Conservation (phyloP, 2,797 vertebrate genomes). For the Sebastes dallii region DNA sequence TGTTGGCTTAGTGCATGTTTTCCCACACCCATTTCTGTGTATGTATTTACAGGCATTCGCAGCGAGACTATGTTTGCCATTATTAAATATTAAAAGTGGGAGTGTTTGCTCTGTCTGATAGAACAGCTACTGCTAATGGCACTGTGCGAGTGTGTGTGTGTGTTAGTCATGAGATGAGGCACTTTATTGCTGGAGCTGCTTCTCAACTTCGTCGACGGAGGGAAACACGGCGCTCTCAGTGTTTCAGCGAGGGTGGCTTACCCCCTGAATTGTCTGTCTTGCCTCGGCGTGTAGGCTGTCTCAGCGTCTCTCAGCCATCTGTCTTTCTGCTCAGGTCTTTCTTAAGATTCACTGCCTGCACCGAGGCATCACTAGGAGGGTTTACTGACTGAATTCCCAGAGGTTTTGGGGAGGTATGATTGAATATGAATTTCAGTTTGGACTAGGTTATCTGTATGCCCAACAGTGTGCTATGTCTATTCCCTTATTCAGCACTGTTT, state of each 20-base stretch:
- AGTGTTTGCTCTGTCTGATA: slow-evolving; percentile 64
- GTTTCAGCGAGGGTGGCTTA: slow-evolving; percentile 19
- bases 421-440: slow-evolving; percentile 24
- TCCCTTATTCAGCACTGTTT: not conserved
- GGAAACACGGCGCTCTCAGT: not conserved
- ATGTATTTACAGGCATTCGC: slow-evolving; percentile 51
- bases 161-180: slow-evolving; percentile 17
- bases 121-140: slow-evolving; percentile 59
- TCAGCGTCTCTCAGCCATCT: slow-evolving; percentile 5
- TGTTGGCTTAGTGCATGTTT: slow-evolving; percentile 21
- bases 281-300: slow-evolving; percentile 1
- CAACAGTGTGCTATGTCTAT: not conserved
- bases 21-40: slow-evolving; percentile 22
- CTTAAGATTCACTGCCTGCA: slow-evolving; percentile 13
- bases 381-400: slow-evolving; percentile 35
- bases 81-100: slow-evolving; percentile 72
- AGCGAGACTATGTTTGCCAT: slow-evolving; percentile 40
- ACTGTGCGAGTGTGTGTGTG: not conserved
- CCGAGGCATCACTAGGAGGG: not conserved
- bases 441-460: not conserved
- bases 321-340: slow-evolving; percentile 31
- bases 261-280: slow-evolving; percentile 22
- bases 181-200: slow-evolving; percentile 13
- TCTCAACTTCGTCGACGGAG: not conserved
- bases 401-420: not conserved